Evolutionary conservation across 2,113 vertebrate species (phyloP), one percentile per base, ranked within the genome.

Genomic region (Abramis brama): DNA sequence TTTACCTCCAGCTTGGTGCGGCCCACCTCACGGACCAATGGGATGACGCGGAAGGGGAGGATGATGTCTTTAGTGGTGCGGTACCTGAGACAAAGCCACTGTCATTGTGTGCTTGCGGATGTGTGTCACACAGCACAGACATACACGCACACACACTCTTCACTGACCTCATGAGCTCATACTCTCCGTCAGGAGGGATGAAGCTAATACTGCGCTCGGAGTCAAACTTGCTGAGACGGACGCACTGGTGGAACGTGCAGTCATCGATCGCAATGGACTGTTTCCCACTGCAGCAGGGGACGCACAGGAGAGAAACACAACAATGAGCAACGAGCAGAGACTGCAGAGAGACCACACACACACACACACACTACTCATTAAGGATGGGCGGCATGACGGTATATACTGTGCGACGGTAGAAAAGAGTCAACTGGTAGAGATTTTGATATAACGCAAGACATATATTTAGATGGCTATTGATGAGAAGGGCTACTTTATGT

Each of bases 41-140:
- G 98, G 83, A 99, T 99, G 79, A 99, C 98, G 30, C 98, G 96
- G 95, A 99, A 99, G 1, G 98, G 98, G 88, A 99, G 95, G 92
- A 99, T 99, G 91, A 99, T 99, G 91, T 99, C 98, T 94, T 99
- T 99, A 90, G 98, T 99, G 93, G 98, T 99, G 90, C 98, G 97
- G 87, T 99, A 99, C 94, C 98, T 99, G 91, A 33, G 89, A 66
- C 79, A 86, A 25, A 68, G 73, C 60, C 12, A 66, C 15, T 17
- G 79, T 45, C 64, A 30, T 12, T 23, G 62, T n/a, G 55, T 47
- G n/a, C 25, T 21, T 23, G 70, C 10, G 39, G 39, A 43, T 43
- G 5, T 21, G 8, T 39, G 25, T 9, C 30, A 77, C 50, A 57
- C 36, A 39, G 15, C 66, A 2, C 11, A 71, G 5, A 47, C 60